Evolutionary conservation across 2,113 vertebrate species (phyloP).

Genomic region (Dolichallabes microphthalmus): DNA sequence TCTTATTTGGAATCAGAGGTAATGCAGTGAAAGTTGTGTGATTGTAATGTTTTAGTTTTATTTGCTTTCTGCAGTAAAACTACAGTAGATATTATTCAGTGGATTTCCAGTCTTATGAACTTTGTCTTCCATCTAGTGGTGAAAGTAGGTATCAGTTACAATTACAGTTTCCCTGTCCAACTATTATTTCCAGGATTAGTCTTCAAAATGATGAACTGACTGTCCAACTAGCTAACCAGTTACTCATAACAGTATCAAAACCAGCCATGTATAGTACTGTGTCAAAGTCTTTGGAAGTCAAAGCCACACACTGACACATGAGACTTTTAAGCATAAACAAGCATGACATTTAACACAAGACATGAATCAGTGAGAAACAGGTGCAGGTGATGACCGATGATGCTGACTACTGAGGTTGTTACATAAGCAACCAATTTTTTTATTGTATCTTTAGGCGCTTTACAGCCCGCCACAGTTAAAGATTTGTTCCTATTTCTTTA

Average conservation of each 20-base stretch:
- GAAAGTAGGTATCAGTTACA: background rate
- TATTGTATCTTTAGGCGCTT: no score
- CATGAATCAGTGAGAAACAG: no score
- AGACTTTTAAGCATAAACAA: no score
- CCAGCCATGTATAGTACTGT: background rate
- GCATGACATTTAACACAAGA: no score
- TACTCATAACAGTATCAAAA: background rate
- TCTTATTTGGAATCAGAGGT: background rate
- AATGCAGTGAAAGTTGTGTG: background rate
- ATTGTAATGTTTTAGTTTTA: background rate
- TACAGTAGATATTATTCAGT: background rate
- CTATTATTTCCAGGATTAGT: background rate
- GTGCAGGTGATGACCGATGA: no score
- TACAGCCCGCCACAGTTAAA: no score
- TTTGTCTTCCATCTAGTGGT: conserved; percentile 50
- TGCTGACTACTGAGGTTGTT: no score
- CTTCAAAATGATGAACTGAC: background rate
- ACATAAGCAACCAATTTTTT: no score
- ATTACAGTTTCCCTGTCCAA: background rate
- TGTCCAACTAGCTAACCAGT: background rate
- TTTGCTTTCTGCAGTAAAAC: background rate
- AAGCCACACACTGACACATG: no score
- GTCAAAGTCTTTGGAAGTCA: no score
- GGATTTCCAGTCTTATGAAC: background rate
- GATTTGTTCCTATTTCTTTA: no score